A percentile compares a stretch with the other conserved stretches of the same genome.
Conservation (phyloP, 2,113 vertebrate species). For the Neodon shergylaensis region DNA sequence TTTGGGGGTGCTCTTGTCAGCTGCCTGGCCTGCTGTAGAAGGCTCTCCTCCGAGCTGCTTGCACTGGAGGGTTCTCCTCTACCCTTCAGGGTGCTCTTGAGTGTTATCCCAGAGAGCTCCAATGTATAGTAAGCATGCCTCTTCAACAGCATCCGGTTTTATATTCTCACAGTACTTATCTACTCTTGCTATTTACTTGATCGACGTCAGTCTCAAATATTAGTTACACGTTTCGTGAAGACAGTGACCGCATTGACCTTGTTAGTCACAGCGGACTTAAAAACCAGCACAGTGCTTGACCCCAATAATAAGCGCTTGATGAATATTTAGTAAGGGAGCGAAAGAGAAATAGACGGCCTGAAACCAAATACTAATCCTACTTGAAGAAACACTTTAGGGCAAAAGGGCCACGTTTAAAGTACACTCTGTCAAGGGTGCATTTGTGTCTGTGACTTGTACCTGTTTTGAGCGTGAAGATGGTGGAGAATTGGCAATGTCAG, state of each 20-base stretch:
- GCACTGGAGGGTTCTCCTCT: not conserved
- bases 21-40: not conserved
- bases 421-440: not conserved
- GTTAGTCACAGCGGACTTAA: not conserved
- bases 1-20: not conserved
- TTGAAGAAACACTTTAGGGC: not conserved
- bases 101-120: not conserved
- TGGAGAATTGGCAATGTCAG: not conserved
- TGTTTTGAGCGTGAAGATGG: not conserved
- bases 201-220: not conserved
- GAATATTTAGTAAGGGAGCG: not conserved
- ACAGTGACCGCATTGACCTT: not conserved
- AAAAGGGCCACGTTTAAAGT: constrained; percentile 9
- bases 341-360: constrained; percentile 31
- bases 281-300: not conserved
- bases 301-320: not conserved
- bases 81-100: not conserved
- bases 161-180: not conserved
- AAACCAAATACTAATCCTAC: not conserved
- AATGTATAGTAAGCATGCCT: not conserved
- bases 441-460: not conserved
- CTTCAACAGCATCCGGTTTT: not conserved
- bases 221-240: not conserved
- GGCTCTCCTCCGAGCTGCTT: not conserved
- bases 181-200: not conserved